Conservation (phyloP, 2,797 vertebrate species). For the Pseudochromis fuscus region DNA sequence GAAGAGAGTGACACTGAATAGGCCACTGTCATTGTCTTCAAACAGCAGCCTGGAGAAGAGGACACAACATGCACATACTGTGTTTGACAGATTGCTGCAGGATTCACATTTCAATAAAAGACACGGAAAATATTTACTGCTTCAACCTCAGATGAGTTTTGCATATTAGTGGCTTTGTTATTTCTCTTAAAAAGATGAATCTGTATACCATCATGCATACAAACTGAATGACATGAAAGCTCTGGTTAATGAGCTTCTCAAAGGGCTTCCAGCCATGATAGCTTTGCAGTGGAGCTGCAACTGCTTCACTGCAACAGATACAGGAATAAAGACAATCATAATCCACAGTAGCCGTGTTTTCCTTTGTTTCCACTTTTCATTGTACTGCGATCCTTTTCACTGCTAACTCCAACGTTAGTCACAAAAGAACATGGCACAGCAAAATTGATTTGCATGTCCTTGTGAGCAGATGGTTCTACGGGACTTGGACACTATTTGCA, state of each 20-base stretch:
- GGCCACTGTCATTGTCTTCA: slow-evolving; percentile 95
- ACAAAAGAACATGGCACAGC: not conserved
- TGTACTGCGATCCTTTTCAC: not conserved
- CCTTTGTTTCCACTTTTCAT: not conserved
- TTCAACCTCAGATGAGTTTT: not conserved
- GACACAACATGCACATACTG: not conserved
- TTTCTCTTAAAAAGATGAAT: not conserved
- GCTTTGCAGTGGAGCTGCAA: not conserved
- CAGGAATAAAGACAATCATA: not conserved
- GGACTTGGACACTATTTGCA: too few species aligned
- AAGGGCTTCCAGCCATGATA: not conserved
- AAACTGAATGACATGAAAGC: not conserved
- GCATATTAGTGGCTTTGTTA: not conserved
- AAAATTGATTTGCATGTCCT: not conserved
- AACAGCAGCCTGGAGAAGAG: slow-evolving; percentile 89
- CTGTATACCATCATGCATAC: not conserved
- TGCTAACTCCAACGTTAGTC: not conserved
- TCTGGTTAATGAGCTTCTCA: not conserved
- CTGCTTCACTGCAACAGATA: not conserved
- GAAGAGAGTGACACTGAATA: slow-evolving; percentile 96
- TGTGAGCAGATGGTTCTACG: not conserved
- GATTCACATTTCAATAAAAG: not conserved
- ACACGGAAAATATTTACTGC: not conserved
- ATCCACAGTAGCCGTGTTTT: not conserved
- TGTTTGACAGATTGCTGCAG: not conserved